A percentile compares a stretch with the other conserved stretches of the same genome.
Conservation (phyloP, 1,140 invertebrate genomes). For the Cherax quadricarinatus region DNA sequence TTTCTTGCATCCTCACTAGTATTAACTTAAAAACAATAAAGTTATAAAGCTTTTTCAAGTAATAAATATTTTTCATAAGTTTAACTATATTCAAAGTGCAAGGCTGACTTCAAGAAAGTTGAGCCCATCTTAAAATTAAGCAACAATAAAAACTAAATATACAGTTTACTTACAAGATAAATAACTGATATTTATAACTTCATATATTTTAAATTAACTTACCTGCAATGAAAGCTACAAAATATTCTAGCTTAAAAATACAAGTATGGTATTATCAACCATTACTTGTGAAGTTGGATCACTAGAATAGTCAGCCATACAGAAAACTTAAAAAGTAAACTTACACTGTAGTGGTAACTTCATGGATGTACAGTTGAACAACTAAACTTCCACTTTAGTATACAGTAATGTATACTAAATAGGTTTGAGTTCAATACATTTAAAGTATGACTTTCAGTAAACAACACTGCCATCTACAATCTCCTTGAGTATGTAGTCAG, state of each 20-base stretch:
- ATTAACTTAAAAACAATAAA: background rate
- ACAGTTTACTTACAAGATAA: background rate
- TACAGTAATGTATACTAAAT: background rate
- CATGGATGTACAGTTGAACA: background rate
- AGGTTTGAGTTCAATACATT: background rate
- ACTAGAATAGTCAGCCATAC: slow-evolving; percentile 5
- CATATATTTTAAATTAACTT: background rate
- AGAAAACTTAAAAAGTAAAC: background rate
- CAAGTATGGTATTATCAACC: background rate
- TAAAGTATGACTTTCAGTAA: background rate
- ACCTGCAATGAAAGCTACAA: slow-evolving; percentile 2
- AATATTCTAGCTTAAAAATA: slow-evolving; percentile 8
- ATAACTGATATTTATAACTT: background rate
- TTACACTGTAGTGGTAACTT: background rate
- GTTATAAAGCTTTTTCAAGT: background rate
- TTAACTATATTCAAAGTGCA: background rate
- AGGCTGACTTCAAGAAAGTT: background rate
- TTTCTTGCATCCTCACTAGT: background rate
- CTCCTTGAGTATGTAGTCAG: slow-evolving; percentile 6
- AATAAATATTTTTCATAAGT: background rate
- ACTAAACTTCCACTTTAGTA: background rate
- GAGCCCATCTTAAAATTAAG: background rate
- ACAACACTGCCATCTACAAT: slow-evolving; percentile 2
- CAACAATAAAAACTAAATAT: background rate
- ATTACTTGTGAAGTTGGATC: background rate